These are phyloP conservation scores for Macrotus californicus DNA, from an alignment of 2,113 vertebrate species.

Conservation along the genomic window DNA sequence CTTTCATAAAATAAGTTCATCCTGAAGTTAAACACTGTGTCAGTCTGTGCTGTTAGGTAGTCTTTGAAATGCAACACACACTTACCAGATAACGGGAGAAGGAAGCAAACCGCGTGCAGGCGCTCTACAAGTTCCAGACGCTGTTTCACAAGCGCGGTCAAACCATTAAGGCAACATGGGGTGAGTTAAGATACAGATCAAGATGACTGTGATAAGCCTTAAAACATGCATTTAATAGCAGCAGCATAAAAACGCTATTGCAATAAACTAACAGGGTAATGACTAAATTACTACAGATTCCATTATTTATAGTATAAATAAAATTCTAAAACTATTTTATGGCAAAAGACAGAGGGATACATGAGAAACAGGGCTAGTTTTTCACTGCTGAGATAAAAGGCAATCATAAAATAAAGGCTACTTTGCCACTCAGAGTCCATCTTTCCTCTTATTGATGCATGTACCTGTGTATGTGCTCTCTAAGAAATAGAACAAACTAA, in stretches of 20 bases:
- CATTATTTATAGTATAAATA: background rate
- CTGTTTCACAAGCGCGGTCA: background rate
- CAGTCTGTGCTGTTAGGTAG: background rate
- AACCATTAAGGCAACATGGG: background rate
- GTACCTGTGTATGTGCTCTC: accelerated
- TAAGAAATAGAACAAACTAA: background rate
- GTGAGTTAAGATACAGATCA: background rate
- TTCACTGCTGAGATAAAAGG: background rate
- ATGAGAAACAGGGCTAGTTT: background rate
- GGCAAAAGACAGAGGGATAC: background rate
- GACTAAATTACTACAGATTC: background rate
- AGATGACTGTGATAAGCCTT: background rate
- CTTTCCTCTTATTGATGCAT: background rate
- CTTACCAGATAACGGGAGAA: conserved; percentile 21
- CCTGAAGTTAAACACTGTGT: background rate
- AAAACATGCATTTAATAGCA: background rate
- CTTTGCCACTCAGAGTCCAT: background rate
- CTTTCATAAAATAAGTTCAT: background rate
- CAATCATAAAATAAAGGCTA: background rate
- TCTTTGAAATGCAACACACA: background rate
- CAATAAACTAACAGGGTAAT: background rate
- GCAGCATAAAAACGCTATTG: background rate
- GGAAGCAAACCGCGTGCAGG: background rate
- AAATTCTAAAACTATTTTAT: background rate
- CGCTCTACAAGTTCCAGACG: background rate